Evolutionary conservation across 2,797 vertebrate species (phyloP).

Genomic region (Cottoperca gobio): DNA sequence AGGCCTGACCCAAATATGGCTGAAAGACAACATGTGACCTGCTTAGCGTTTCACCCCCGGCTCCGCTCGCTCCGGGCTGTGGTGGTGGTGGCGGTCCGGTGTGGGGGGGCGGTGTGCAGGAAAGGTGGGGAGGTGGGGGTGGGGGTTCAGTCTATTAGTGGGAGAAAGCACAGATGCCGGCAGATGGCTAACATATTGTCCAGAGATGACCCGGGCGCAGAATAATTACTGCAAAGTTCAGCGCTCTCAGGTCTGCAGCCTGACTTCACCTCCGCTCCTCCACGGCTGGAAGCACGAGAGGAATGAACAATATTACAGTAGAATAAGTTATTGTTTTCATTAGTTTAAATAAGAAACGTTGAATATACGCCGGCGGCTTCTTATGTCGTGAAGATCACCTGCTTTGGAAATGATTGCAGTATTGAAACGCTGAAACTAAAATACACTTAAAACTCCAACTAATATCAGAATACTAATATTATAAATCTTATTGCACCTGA

Average conservation of each 20-base stretch:
- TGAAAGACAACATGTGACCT: constrained; percentile 98
- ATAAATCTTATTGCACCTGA: neutral
- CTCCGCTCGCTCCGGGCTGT: constrained; percentile 65
- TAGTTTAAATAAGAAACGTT: neutral
- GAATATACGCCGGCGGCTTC: neutral
- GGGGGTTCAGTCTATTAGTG: constrained; percentile 87
- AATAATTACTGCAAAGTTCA: constrained; percentile 94
- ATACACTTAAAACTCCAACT: too few species aligned
- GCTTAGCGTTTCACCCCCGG: constrained; percentile 85
- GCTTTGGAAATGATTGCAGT: too few species aligned
- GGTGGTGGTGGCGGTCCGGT: constrained; percentile 58
- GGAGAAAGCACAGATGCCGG: constrained; percentile 93
- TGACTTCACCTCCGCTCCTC: constrained; percentile 46
- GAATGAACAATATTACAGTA: neutral
- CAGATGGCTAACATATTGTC: constrained; percentile 99
- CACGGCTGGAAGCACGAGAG: neutral
- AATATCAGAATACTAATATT: neutral
- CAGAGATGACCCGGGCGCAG: constrained; percentile 89
- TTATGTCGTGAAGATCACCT: too few species aligned
- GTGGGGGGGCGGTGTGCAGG: constrained; percentile 28
- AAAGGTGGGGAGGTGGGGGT: constrained; percentile 40
- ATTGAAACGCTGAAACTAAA: too few species aligned
- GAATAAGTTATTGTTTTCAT: neutral
- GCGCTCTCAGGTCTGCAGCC: constrained; percentile 89
- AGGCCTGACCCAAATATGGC: constrained; percentile 98